Conservation (phyloP, 2,888 invertebrate species). For the Smittia sp. region DNA sequence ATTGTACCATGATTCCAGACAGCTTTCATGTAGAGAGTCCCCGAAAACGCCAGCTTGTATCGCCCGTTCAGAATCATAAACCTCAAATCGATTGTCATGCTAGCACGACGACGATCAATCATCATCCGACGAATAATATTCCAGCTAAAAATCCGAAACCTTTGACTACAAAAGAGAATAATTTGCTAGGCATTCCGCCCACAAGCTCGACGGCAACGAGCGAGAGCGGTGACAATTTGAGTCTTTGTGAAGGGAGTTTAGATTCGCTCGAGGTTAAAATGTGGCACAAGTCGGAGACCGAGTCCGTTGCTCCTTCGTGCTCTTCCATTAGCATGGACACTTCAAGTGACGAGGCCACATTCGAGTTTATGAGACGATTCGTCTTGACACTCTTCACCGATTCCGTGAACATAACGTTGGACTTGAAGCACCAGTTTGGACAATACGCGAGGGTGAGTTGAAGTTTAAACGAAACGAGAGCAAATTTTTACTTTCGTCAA, state of each 20-base stretch:
- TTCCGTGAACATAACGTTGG: conserved; percentile 59
- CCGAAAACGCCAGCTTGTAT: conserved; percentile 16
- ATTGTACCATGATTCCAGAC: conserved; percentile 34
- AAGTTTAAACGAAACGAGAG: background rate
- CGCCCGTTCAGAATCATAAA: conserved; percentile 27
- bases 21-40: conserved; percentile 32
- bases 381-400: conserved; percentile 62
- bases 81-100: conserved; percentile 19
- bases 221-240: conserved; percentile 53
- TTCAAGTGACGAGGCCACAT: conserved; percentile 59
- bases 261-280: conserved; percentile 56
- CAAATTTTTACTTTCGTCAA: background rate
- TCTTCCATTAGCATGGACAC: conserved; percentile 63
- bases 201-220: conserved; percentile 59
- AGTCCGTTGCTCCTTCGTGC: conserved; percentile 62
- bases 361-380: conserved; percentile 66
- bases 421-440: conserved; percentile 67
- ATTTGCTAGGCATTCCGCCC: conserved; percentile 46
- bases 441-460: conserved; percentile 58
- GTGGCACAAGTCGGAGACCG: conserved; percentile 57
- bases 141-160: conserved; percentile 25
- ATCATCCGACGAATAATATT: conserved; percentile 23
- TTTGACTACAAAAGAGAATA: conserved; percentile 37
- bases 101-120: conserved; percentile 26
- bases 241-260: conserved; percentile 50